Percentiles rank a stretch among this genome's conserved stretches.
Evolutionary conservation across 2,888 invertebrate species (phyloP).

Genomic region (Priocnemis perturbator): DNA sequence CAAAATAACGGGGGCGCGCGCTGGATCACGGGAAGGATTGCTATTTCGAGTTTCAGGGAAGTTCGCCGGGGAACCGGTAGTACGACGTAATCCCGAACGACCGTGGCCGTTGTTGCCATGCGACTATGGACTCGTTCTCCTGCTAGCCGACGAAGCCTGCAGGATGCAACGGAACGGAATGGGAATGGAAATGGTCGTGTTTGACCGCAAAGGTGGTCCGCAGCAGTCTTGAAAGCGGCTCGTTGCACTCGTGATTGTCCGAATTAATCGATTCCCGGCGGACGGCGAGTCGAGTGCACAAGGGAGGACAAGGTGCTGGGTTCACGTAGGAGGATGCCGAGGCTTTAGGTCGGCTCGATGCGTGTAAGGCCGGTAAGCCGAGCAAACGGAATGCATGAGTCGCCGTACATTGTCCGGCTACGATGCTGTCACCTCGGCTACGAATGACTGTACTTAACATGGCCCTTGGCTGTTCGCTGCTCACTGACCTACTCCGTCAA

Average conservation of each 20-base stretch:
- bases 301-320: conserved; percentile 25
- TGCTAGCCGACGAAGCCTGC: conserved; percentile 7
- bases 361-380: conserved; percentile 9
- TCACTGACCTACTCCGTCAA: too few relatives aligned
- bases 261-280: conserved; percentile 38
- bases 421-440: too few relatives aligned
- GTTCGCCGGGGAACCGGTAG: background rate
- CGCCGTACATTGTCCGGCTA: too few relatives aligned
- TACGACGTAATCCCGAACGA: conserved; percentile 35
- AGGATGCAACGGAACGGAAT: conserved; percentile 16
- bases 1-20: too few relatives aligned
- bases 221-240: conserved; percentile 17
- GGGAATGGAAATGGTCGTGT: conserved; percentile 25
- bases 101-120: too few relatives aligned
- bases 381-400: conserved; percentile 6
- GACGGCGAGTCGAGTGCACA: conserved; percentile 30
- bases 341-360: background rate
- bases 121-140: background rate
- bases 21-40: too few relatives aligned
- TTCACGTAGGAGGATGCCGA: conserved; percentile 20
- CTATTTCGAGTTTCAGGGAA: too few relatives aligned
- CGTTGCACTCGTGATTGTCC: conserved; percentile 34
- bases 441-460: too few relatives aligned
- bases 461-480: too few relatives aligned
- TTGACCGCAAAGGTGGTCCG: conserved; percentile 21